Conservation (phyloP, 2,797 vertebrate species). For the Sternotherus odoratus region DNA sequence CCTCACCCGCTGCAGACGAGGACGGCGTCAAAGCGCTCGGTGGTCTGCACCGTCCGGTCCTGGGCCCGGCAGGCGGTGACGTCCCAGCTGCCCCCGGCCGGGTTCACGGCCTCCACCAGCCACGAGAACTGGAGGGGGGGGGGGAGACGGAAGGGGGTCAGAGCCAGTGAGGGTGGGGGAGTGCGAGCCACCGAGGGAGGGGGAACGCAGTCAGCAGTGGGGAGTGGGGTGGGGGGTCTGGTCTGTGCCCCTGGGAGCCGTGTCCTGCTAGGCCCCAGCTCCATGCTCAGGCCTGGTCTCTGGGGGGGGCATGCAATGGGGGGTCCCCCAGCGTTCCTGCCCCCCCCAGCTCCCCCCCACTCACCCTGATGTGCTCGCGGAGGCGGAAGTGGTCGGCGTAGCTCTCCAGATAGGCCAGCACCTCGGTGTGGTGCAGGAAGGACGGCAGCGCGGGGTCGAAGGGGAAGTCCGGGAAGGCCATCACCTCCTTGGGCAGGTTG, state of each 20-base stretch:
- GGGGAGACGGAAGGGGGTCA: neutral
- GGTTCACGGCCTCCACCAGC: conserved; percentile 78
- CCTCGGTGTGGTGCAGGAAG: conserved; percentile 83
- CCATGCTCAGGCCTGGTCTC: no score
- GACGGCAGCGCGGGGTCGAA: conserved; percentile 82
- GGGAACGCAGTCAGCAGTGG: no score
- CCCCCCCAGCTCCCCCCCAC: neutral
- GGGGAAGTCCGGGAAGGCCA: conserved; percentile 88
- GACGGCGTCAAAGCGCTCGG: conserved; percentile 76
- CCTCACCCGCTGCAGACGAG: conserved; percentile 81
- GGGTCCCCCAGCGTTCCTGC: no score
- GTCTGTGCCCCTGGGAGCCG: no score
- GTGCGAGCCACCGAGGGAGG: no score
- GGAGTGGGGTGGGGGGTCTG: no score
- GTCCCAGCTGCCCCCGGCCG: conserved; percentile 77
- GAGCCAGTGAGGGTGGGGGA: no score
- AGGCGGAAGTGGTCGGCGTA: conserved; percentile 78
- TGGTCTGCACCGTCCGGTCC: conserved; percentile 15
- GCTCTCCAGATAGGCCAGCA: conserved; percentile 82
- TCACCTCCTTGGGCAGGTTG: conserved; percentile 89
- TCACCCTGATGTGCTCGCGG: conserved; percentile 80
- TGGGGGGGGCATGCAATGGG: neutral
- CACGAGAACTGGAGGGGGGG: conserved; percentile 79
- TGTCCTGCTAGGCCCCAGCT: no score
- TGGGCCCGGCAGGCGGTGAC: conserved; percentile 74